Base-by-base conservation (phyloP, 92 coral and sea anemone genomes). In the Bergia puertoricense region DNA sequence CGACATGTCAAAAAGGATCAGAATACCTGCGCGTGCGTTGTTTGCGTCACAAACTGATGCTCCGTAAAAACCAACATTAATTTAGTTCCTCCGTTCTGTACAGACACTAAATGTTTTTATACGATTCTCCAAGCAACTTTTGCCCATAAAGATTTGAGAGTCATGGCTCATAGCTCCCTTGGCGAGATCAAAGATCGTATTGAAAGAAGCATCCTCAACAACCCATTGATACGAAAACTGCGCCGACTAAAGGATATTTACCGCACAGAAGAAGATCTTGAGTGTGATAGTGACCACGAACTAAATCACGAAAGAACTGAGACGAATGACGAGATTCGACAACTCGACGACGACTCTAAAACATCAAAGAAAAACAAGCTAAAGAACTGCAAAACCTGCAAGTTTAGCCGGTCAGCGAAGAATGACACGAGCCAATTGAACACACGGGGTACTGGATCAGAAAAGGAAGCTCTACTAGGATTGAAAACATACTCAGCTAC, bases 201-300 rank as follows among this genome's bases (percentile, higher is more conserved):
- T 72, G 42, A 22, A 72, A 72, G 76, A 72, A 41, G 76, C 43
- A 30, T 72, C 76, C 41, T 72, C 16, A 72, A 72, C 76, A 72
- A 72, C 40, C 76, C 76, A 16, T 72, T 72, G 76, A 23, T 72
- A 72, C 10, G 76, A 72, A 72, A 36, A 72, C 42, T 72, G 76
- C 76, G 76, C 4, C 76, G 43, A 23, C 16, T 37, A 30, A 37
- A 72, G 30, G 76, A 37, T 30, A 72, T 13, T 30, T 72, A 36
- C 15, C 43, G 40, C 2, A 42, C 30, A 41, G 76, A 72, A 3
- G 76, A 72, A 37, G 39, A 18, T n/a, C 76, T 37, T 10, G 76
- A 30, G 44, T 72, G 16, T 4, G 76, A 37, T 8, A 1, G 9
- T 36, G 76, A 72, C 76, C 40, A 22, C 76, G 37, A 72, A 4